Evolutionary conservation across 2,888 invertebrate genomes (phyloP).

Genomic region (Tenthredo mesomela): DNA sequence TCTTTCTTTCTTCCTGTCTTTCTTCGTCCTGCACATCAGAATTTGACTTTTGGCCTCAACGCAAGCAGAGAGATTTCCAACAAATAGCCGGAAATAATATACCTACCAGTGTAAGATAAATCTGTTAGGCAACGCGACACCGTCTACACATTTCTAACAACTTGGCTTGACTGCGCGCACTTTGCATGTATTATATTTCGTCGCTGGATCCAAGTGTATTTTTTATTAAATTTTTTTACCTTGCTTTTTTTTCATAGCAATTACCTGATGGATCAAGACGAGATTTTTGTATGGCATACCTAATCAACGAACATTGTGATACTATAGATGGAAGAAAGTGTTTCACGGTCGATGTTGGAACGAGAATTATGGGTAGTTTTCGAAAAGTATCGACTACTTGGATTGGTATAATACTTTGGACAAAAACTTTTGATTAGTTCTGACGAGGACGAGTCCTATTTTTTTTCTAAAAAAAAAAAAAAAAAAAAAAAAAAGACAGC

Average conservation of each 20-base stretch:
- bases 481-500: not conserved
- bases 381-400: slow-evolving; percentile 16
- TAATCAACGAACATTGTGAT: slow-evolving; percentile 12
- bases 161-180: not conserved
- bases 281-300: not conserved
- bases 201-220: not conserved
- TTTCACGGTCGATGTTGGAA: not conserved
- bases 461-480: not conserved
- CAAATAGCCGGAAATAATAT: slow-evolving; percentile 7
- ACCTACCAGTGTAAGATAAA: slow-evolving; percentile 7
- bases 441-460: not conserved
- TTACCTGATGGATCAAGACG: not conserved
- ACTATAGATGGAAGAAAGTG: not conserved
- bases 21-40: not conserved
- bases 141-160: slow-evolving; percentile 21
- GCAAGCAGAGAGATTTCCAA: not conserved
- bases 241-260: not conserved
- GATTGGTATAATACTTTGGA: not conserved
- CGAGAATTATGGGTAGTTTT: not conserved
- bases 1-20: not conserved
- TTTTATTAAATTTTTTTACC: not conserved
- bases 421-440: slow-evolving; percentile 31
- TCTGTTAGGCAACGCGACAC: slow-evolving; percentile 9
- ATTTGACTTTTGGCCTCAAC: not conserved
- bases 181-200: not conserved